Evolutionary conservation across 1,140 invertebrate genomes (phyloP), one percentile per base, ranked within the genome.

Genomic region (Drosophila rhopaloa): DNA sequence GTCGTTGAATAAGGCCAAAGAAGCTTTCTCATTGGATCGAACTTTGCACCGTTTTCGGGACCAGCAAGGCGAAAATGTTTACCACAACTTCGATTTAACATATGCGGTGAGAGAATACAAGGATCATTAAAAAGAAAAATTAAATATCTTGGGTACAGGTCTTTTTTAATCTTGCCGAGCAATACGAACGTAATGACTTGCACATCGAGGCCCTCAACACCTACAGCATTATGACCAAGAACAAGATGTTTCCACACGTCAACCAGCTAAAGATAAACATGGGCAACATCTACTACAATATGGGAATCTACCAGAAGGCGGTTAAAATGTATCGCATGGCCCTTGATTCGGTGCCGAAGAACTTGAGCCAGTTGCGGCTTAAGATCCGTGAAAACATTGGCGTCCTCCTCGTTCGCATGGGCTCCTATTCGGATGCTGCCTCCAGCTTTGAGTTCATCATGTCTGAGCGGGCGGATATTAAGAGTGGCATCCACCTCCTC

Each of bases 361-460:
- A 96, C 24, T 97, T 99, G 86, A 98, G 98, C 91, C 96, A 98
- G 93, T 92, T 97, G 67, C 97, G 97, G 88, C 96, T 98, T 73
- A 99, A 98, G 93, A 98, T 99, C 56, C 98, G 98, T 95, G 98
- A 99, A 92, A 99, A 99, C 88, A 99, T 99, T 91, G 99, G 98
- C 0, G 95, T 99, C 63, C 94, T 99, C 9, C 97, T 99, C 92
- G 96, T 99, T 0, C 97, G 97, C 91, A 97, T 99, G 96, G 97
- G 97, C 8, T 98, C 99, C 91, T 98, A 98, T 92, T 96, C 96
- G 76, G 98, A 99, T 92, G 99, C 99, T 0, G 96, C 98, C 35
- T 97, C 96, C 13, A 98, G 97, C 90, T 99, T 99, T 93, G 98
- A 99, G 92, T 98, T 98, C 93, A 98, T 99, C 56, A 99, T 99